Percentiles rank a stretch among this genome's conserved stretches.
Evolutionary conservation across 2,113 vertebrate genomes (phyloP).

Genomic region (Oceanites oceanicus): DNA sequence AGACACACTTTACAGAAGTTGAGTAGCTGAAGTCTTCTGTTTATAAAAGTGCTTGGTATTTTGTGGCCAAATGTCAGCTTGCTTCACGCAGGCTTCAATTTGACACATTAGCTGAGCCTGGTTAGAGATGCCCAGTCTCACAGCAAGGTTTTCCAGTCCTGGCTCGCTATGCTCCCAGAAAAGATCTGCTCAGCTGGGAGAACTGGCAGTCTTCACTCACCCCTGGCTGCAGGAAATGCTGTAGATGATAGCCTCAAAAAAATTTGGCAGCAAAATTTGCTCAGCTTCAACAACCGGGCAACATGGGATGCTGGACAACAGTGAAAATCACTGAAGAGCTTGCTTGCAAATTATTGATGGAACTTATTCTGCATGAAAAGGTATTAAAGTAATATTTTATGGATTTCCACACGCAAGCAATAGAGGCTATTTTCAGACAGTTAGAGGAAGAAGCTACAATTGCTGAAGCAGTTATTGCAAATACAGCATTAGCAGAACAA

Average conservation of each 20-base stretch:
- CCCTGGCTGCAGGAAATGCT: not conserved
- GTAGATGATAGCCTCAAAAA: not conserved
- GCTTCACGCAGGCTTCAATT: not conserved
- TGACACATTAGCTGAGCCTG: not conserved
- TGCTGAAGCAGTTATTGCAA: not conserved
- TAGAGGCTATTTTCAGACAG: not conserved
- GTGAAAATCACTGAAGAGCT: not conserved
- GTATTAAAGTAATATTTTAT: not conserved
- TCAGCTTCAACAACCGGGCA: not conserved
- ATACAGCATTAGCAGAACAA: not conserved
- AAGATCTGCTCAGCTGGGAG: not conserved
- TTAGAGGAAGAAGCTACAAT: not conserved
- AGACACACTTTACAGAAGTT: not conserved
- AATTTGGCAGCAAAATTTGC: not conserved
- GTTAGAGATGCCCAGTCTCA: not conserved
- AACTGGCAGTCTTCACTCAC: not conserved
- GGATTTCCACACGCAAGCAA: not conserved
- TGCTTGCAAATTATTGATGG: not conserved
- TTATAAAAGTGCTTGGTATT: not conserved
- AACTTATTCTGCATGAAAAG: not conserved
- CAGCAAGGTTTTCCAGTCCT: not conserved
- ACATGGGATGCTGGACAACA: not conserved
- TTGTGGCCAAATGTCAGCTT: not conserved
- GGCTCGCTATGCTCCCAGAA: rapidly evolving
- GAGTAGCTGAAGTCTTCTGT: not conserved